Evolutionary conservation across 1,140 invertebrate genomes (phyloP).

Genomic region (Stegodyphus dumicola): DNA sequence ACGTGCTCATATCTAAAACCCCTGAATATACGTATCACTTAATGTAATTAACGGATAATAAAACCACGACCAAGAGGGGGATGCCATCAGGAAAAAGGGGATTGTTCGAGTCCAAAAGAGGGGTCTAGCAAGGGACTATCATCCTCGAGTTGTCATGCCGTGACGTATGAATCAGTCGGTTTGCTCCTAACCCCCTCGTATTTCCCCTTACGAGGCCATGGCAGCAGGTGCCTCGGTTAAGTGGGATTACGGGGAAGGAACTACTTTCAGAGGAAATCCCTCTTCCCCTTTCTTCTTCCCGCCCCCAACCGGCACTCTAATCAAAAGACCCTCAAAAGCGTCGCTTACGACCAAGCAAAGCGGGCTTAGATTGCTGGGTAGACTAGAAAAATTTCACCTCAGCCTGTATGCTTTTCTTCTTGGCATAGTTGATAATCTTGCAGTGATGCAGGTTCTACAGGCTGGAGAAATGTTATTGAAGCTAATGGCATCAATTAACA

Average conservation of each 20-base stretch:
- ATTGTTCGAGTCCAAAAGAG: background rate
- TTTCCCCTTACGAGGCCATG: slow-evolving; percentile 7
- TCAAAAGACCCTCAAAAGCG: slow-evolving; percentile 58
- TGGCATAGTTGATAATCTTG: too few relatives aligned
- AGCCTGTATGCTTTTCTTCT: too few relatives aligned
- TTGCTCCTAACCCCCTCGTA: background rate
- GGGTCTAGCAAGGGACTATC: slow-evolving; percentile 1
- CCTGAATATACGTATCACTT: slow-evolving; percentile 29
- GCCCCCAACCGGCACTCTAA: slow-evolving; percentile 22
- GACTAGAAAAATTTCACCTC: too few relatives aligned
- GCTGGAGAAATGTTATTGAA: too few relatives aligned
- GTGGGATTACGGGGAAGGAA: slow-evolving; percentile 48
- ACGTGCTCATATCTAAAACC: background rate
- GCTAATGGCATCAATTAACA: too few relatives aligned
- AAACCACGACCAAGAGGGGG: slow-evolving; percentile 31
- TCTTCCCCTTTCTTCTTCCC: background rate
- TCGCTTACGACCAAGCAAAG: too few relatives aligned
- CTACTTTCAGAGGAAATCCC: slow-evolving; percentile 11
- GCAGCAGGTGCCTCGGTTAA: slow-evolving; percentile 61
- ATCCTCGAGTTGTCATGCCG: slow-evolving; percentile 48
- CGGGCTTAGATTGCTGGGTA: too few relatives aligned
- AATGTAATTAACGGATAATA: slow-evolving; percentile 59
- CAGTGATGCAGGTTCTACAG: too few relatives aligned
- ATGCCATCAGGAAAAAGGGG: slow-evolving; percentile 1
- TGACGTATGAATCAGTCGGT: slow-evolving; percentile 57